Percentiles rank a stretch among this genome's conserved stretches.
phyloP scores from a whole-genome alignment of 2,113 vertebrate genomes.

The Perca schrenkii region DNA sequence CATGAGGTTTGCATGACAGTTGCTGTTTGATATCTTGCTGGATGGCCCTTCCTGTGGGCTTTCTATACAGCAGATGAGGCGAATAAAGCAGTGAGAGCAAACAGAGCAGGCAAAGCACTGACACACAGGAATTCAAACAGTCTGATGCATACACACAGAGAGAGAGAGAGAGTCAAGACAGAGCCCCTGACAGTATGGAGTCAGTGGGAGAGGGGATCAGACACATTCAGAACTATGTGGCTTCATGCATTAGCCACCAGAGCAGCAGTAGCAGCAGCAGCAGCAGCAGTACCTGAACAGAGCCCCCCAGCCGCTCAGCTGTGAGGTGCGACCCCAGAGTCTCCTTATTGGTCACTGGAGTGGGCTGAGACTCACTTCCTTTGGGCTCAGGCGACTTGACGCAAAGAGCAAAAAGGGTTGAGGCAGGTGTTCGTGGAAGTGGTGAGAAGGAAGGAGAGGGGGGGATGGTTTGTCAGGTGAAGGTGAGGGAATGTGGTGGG shows the following conservation, averaged over 20 bases:
- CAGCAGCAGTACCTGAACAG: slow-evolving; percentile 91
- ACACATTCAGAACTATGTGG: slow-evolving; percentile 56
- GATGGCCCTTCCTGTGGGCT: slow-evolving; percentile 33
- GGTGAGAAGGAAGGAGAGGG: slow-evolving; percentile 44
- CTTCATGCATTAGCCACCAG: slow-evolving; percentile 73
- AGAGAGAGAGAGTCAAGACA: slow-evolving; percentile 5
- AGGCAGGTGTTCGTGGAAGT: slow-evolving; percentile 77
- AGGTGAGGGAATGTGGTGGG: slow-evolving; percentile 56
- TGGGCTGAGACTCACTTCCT: slow-evolving; percentile 91
- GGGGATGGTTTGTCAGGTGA: slow-evolving; percentile 50
- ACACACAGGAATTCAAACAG: slow-evolving; percentile 49
- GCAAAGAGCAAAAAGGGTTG: slow-evolving; percentile 83
- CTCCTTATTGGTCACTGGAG: slow-evolving; percentile 90
- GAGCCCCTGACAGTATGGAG: slow-evolving; percentile 31
- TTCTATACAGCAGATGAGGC: slow-evolving; percentile 55
- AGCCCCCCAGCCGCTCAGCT: slow-evolving; percentile 91
- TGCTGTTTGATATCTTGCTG: slow-evolving; percentile 41
- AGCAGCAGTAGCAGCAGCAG: slow-evolving; percentile 71
- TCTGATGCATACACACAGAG: slow-evolving; percentile 35
- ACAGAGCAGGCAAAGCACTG: slow-evolving; percentile 43
- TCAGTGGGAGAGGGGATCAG: slow-evolving; percentile 27
- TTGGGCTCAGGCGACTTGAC: slow-evolving; percentile 90
- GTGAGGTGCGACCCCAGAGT: slow-evolving; percentile 91
- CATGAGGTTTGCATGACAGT: slow-evolving; percentile 22
- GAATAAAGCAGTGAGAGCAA: slow-evolving; percentile 42